Evolutionary conservation across 2,797 vertebrate genomes (phyloP).

Genomic region (Graptemys geographica): DNA sequence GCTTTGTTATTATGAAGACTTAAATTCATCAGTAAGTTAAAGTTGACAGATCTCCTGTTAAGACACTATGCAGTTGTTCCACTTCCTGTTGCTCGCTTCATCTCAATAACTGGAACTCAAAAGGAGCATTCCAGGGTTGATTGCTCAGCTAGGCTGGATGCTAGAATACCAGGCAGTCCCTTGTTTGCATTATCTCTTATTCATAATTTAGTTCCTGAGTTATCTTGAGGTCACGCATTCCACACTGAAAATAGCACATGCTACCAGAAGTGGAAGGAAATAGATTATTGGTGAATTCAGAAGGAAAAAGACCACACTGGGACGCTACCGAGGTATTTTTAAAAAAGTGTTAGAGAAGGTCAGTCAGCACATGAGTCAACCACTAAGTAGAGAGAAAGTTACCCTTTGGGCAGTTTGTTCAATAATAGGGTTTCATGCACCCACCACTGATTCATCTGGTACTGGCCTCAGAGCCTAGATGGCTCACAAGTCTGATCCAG

Average conservation of each 20-base stretch:
- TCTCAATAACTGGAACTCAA: not conserved
- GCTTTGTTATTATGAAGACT: not conserved
- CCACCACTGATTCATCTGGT: not conserved
- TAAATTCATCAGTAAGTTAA: not conserved
- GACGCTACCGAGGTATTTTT: not conserved
- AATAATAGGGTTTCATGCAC: not conserved
- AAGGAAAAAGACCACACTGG: not conserved
- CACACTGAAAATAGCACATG: not conserved
- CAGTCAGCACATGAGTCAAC: no score
- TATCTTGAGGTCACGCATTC: not conserved
- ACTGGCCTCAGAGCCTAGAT: not conserved
- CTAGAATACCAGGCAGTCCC: not conserved
- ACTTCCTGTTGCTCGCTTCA: not conserved
- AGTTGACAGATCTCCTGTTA: not conserved
- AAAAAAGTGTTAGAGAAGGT: not conserved
- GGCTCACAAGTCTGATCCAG: not conserved
- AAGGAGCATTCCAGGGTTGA: not conserved
- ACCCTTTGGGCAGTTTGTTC: not conserved
- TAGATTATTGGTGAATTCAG: not conserved
- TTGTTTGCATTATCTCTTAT: not conserved
- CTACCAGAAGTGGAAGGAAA: not conserved
- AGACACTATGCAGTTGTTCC: fast-evolving
- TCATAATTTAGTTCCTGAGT: not conserved
- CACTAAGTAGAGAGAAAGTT: not conserved
- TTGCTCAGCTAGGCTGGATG: not conserved